Base-by-base conservation (phyloP, 2,113 vertebrate genomes). In the Halcyon senegalensis region DNA sequence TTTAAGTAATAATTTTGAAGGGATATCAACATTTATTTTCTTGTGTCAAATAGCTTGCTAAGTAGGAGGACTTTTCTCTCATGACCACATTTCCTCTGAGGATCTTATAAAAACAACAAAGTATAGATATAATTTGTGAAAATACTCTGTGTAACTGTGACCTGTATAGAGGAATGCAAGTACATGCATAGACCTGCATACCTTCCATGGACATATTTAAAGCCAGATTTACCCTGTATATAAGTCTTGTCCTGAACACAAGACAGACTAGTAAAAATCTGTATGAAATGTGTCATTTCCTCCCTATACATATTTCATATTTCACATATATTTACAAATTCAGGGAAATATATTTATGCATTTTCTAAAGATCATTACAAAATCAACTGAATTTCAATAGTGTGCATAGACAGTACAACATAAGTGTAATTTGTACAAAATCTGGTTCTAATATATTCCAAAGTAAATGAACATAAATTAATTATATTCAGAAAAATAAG, bases 401-500 rank as follows among this genome's bases (percentile, higher is more conserved):
- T 14, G 10, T 46, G 41, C 4, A 41, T 4, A 91, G n/a, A 58
- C 10, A 75, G 27, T 19, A 91, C 1, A 14, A 84, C 91, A n/a
- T n/a, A 79, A 70, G 19, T 48, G 69, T 80, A 80, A 41, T 93
- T 67, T 73, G 18, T 20, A 39, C 58, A 33, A 94, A 91, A 77
- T 74, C 31, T 62, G 19, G 1, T 86, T 74, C 58, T 67, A 69
- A 76, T 58, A 58, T 5, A 76, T 46, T 73, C 20, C 55, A 31
- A 87, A 91, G 39, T 48, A 83, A 85, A 76, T 85, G 35, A 90
- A 81, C 10, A 51, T 74, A 94, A 77, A 93, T 84, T 89, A 96
- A 81, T 7, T 13, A 59, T 74, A 86, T 63, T 81, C 93, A 77
- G 78, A 84, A 86, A 78, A 87, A 69, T 68, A 80, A 70, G 17